Evolutionary conservation across 2,113 vertebrate genomes (phyloP).

Genomic region (Chlorodrepanis virens): DNA sequence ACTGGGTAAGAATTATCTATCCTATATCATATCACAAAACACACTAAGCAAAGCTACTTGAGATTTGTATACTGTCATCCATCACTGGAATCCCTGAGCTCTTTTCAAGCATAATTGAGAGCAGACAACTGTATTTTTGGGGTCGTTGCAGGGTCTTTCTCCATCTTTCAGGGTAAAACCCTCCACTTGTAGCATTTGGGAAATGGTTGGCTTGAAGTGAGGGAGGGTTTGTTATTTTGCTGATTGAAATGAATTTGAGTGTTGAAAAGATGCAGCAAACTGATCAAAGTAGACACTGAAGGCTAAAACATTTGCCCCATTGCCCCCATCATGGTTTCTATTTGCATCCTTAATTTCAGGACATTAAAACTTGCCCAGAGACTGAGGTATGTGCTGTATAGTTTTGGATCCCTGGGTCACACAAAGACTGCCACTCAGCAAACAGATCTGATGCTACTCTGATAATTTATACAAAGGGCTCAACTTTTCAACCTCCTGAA

Average conservation of each 20-base stretch:
- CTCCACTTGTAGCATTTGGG: neutral
- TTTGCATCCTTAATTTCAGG: neutral
- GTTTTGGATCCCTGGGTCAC: neutral
- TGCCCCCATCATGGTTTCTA: neutral
- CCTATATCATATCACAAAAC: conserved; percentile 40
- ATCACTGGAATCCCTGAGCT: neutral
- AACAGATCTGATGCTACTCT: neutral
- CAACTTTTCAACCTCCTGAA: neutral
- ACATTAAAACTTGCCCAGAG: neutral
- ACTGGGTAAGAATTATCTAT: conserved; percentile 26
- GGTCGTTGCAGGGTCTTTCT: neutral
- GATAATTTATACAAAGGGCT: neutral
- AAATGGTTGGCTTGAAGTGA: neutral
- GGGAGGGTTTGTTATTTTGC: neutral
- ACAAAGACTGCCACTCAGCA: neutral
- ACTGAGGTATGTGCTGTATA: neutral
- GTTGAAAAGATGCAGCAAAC: neutral
- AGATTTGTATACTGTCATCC: conserved; percentile 8
- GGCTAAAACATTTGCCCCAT: neutral
- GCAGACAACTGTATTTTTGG: neutral
- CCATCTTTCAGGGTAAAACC: neutral
- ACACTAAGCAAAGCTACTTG: conserved; percentile 36
- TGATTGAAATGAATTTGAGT: neutral
- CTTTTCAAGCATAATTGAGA: neutral
- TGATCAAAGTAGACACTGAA: neutral